Percentiles rank a stretch among this genome's conserved stretches.
Evolutionary conservation across 2,113 vertebrate genomes (phyloP).

Genomic region (Terrapene triunguis): DNA sequence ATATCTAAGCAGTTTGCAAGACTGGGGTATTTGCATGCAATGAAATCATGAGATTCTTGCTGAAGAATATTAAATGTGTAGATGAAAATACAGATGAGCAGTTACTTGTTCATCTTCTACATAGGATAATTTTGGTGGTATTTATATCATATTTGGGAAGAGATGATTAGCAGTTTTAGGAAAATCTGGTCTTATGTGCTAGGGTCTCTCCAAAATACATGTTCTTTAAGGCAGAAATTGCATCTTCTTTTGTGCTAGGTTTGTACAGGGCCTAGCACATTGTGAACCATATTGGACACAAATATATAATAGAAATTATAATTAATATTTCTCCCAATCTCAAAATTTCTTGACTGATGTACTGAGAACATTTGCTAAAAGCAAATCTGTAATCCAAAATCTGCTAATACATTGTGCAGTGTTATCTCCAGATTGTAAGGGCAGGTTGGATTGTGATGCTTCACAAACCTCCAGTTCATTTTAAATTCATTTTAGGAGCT

Average conservation of each 20-base stretch:
- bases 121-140: background rate
- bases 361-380: background rate
- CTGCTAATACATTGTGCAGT: constrained; percentile 30
- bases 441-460: background rate
- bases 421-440: constrained; percentile 62
- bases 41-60: background rate
- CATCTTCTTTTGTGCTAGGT: background rate
- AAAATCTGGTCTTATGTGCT: background rate
- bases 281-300: background rate
- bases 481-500: constrained; percentile 18
- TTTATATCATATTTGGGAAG: background rate
- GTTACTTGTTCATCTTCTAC: background rate
- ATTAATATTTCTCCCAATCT: background rate
- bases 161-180: background rate
- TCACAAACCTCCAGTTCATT: constrained; percentile 4
- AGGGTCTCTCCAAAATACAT: background rate
- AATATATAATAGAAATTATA: rapidly evolving
- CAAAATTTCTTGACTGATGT: background rate
- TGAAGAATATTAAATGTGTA: background rate
- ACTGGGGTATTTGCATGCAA: background rate
- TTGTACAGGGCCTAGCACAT: background rate
- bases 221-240: background rate
- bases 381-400: background rate
- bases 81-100: background rate
- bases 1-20: background rate